phyloP scores from a whole-genome alignment of 1,140 invertebrate genomes.

The Sycophila sp. region DNA sequence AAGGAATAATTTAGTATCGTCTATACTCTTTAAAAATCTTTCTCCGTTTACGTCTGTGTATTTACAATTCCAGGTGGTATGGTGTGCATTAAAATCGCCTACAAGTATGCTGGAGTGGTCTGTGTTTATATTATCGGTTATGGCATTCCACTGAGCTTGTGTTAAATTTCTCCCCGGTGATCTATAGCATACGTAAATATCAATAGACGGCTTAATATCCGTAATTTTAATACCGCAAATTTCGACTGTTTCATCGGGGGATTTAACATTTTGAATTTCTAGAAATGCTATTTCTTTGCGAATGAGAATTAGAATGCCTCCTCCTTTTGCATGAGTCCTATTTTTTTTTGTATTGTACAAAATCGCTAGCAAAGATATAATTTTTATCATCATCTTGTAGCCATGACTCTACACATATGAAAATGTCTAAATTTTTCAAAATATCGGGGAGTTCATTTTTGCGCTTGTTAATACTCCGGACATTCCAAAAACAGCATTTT shows the following conservation, averaged over 20 bases:
- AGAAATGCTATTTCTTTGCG: not conserved
- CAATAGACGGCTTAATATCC: not conserved
- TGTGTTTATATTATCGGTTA: not conserved
- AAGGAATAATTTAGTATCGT: not conserved
- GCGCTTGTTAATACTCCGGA: not conserved
- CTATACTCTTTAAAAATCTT: not conserved
- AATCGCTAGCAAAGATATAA: not conserved
- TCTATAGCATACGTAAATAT: conserved; percentile 10
- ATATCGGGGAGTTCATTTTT: not conserved
- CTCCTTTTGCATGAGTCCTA: not conserved
- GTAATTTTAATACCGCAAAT: not conserved
- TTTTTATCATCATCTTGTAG: not conserved
- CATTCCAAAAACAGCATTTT: conserved; percentile 2
- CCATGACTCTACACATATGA: conserved; percentile 4
- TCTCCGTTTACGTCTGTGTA: not conserved
- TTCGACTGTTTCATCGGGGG: not conserved
- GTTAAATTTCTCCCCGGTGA: not conserved
- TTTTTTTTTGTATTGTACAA: not conserved
- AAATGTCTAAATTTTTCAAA: conserved; percentile 3
- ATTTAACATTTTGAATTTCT: not conserved
- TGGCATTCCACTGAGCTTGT: not conserved
- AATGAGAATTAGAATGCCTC: not conserved
- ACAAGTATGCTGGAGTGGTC: not conserved
- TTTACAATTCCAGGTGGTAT: not conserved
- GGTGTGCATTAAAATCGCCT: conserved; percentile 6